A percentile compares a stretch with the other conserved stretches of the same genome.
These are phyloP conservation scores for Lathamus discolor DNA, from an alignment of 2,113 vertebrate genomes.

Conservation along the genomic window DNA sequence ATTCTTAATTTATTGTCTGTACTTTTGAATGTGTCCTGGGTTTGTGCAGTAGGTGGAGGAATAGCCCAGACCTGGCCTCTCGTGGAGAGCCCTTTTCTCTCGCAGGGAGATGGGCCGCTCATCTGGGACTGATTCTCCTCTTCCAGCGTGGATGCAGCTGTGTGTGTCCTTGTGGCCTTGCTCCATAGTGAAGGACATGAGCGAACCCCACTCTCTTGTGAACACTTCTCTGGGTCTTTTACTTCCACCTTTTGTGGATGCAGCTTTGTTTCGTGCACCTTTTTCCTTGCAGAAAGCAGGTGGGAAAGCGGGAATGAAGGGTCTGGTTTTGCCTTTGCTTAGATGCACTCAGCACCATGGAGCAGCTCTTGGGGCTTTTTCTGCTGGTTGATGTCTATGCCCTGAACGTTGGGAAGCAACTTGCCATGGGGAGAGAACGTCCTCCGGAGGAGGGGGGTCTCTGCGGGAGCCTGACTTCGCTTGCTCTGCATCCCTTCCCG, in stretches of 20 bases:
- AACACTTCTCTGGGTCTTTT: constrained; percentile 17
- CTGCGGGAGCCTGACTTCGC: background rate
- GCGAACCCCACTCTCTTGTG: background rate
- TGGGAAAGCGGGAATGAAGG: background rate
- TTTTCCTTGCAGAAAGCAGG: constrained; percentile 13
- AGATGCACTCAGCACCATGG: background rate
- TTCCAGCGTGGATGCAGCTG: background rate
- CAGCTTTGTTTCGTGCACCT: background rate
- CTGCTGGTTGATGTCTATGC: background rate
- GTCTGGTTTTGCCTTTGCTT: constrained; percentile 4
- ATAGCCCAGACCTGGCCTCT: constrained; percentile 18
- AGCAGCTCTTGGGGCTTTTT: background rate
- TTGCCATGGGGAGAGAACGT: background rate
- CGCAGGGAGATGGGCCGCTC: background rate
- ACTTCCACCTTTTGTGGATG: background rate
- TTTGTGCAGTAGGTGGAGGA: constrained; percentile 53
- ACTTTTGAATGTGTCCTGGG: constrained; percentile 57
- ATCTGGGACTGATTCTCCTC: background rate
- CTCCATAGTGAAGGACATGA: constrained; percentile 1
- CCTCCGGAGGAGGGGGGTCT: background rate
- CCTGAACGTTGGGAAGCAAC: background rate
- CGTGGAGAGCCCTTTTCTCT: constrained; percentile 9
- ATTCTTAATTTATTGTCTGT: constrained; percentile 64
- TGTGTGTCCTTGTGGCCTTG: constrained; percentile 11
- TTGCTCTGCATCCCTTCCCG: background rate